Evolutionary conservation across 2,888 invertebrate genomes (phyloP).

Genomic region (Acanthosepion pharaonis): DNA sequence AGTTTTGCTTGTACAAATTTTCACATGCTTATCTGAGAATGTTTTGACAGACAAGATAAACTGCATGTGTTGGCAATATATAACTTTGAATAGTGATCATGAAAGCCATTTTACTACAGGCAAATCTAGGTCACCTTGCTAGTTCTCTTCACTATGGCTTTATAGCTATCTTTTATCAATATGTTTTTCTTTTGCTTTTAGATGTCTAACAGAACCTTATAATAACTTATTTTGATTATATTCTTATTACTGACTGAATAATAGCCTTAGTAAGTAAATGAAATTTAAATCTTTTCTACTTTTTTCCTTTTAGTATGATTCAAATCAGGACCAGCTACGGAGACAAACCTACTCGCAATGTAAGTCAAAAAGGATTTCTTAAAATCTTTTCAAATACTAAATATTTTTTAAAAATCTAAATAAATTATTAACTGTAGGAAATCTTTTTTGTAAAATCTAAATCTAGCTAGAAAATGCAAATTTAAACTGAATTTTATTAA

Average conservation of each 20-base stretch:
- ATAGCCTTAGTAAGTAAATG: not conserved
- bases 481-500: not conserved
- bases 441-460: not conserved
- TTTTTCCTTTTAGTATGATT: constrained; percentile 41
- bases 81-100: not conserved
- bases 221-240: not conserved
- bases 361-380: constrained; percentile 46
- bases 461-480: not conserved
- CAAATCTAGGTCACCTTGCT: not conserved
- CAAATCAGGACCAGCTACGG: constrained; percentile 57
- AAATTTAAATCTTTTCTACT: not conserved
- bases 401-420: no score
- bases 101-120: not conserved
- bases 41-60: no score
- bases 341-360: constrained; percentile 54
- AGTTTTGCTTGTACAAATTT: no score
- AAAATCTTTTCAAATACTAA: not conserved
- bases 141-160: not conserved
- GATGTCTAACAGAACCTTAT: no score
- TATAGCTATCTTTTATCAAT: not conserved
- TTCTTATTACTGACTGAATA: not conserved
- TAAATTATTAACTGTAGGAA: not conserved
- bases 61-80: not conserved
- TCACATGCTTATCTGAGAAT: no score
- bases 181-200: not conserved